Evolutionary conservation across 2,888 invertebrate species (phyloP).

Genomic region (Dryomyza anilis): DNA sequence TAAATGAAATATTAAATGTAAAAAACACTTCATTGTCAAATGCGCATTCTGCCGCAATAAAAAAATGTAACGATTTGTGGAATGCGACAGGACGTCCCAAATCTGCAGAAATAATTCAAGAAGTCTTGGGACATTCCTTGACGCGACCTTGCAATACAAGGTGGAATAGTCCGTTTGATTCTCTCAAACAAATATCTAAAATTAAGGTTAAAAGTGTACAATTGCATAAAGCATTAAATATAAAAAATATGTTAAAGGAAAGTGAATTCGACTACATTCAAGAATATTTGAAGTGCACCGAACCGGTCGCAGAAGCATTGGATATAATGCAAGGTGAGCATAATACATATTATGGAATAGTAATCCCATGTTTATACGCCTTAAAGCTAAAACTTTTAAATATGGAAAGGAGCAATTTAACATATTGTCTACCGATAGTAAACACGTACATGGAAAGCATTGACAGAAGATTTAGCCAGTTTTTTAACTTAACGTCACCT

Average conservation of each 20-base stretch:
- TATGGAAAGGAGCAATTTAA: slow-evolving; percentile 4
- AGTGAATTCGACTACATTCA: slow-evolving; percentile 7
- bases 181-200: slow-evolving; percentile 16
- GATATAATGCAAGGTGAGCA: too few species aligned
- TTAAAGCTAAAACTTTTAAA: slow-evolving; percentile 18
- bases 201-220: slow-evolving; percentile 14
- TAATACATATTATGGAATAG: slow-evolving; percentile 12
- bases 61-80: slow-evolving; percentile 25
- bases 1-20: slow-evolving; percentile 6
- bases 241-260: too few species aligned
- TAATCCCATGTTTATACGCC: slow-evolving; percentile 15
- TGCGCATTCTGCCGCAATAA: too few species aligned
- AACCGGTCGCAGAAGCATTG: too few species aligned
- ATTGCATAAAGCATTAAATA: slow-evolving; percentile 10
- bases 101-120: too few species aligned
- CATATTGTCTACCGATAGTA: too few species aligned
- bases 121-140: too few species aligned
- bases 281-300: slow-evolving; percentile 15
- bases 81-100: slow-evolving; percentile 22
- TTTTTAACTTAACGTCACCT: not conserved
- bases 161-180: slow-evolving; percentile 29
- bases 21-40: not conserved
- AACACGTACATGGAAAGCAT: too few species aligned
- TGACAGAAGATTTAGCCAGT: too few species aligned
- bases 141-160: not conserved